These are phyloP conservation scores for Episyrphus balteatus DNA, from an alignment of 1,140 invertebrate genomes.

Conservation along the genomic window DNA sequence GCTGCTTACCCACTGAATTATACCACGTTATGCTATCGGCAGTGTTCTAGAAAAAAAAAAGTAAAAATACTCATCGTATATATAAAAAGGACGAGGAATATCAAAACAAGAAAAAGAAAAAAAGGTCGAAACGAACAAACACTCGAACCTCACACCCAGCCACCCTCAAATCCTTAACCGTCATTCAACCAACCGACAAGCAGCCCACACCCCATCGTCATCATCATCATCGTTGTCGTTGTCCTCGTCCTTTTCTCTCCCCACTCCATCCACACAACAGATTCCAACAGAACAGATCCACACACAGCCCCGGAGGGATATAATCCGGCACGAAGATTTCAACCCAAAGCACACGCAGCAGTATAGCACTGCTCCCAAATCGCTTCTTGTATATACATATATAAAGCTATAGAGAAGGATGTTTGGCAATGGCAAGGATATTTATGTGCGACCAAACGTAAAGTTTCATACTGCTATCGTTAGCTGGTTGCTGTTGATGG, in stretches of 20 bases:
- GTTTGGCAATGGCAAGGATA: too few relatives aligned
- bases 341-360: too few relatives aligned
- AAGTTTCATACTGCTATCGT: too few relatives aligned
- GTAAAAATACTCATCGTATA: background rate
- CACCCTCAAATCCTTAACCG: slow-evolving; percentile 1
- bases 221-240: slow-evolving; percentile 22
- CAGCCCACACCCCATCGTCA: slow-evolving; percentile 11
- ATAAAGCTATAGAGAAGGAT: too few relatives aligned
- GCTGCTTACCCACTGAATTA: background rate
- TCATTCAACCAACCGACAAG: slow-evolving; percentile 5
- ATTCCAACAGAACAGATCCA: too few relatives aligned
- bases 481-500: too few relatives aligned
- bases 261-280: background rate
- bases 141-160: slow-evolving; percentile 16
- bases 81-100: slow-evolving; percentile 8
- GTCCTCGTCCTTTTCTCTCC: slow-evolving; percentile 22
- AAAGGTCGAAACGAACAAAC: background rate
- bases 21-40: too few relatives aligned
- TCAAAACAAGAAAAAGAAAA: background rate
- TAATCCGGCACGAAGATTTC: slow-evolving; percentile 2
- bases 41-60: too few relatives aligned
- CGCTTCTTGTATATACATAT: too few relatives aligned
- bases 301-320: background rate
- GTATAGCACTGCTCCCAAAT: too few relatives aligned
- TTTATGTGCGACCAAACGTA: too few relatives aligned